Evolutionary conservation across 2,888 invertebrate genomes (phyloP), one percentile per base, ranked within the genome.

Genomic region (Nomada goodeniana): DNA sequence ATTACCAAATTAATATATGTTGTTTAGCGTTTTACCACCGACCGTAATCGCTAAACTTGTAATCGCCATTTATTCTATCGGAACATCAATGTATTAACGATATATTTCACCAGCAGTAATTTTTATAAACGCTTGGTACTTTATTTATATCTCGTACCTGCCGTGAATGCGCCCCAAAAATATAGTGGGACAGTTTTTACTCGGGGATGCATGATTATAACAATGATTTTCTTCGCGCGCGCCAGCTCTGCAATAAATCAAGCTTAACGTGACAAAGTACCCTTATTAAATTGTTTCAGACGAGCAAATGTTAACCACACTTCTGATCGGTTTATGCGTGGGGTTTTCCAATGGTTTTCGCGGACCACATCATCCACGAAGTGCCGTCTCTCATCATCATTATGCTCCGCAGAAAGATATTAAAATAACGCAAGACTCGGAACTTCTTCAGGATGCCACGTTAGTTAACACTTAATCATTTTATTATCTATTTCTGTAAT

Each of bases 361-460:
- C 80, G 96, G 96, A 18, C 96, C 96, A 0, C 96, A 96, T 92
- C 96, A 96, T 93, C 96, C 96, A 0, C 84, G 95, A 95, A 87
- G 95, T 91, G 82, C 90, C 89, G 85, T 92, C 92, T 94, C 93
- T 0, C 94, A 94, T 85, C 95, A 95, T 86, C 94, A 97, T 92
- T 96, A 96, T 91, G 94, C 94, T 85, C 96, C 96, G 0, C 91
- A 92, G 42, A 90, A 91, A n/a, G 91, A 94, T 23, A 94, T 95
- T 10, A 96, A 96, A 80, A 93, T 97, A 61, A 97, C 96, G 0
- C 95, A 96, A 69, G 97, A 98, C 90, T 94, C 95, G 13, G 94
- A 97, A 89, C 94, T 98, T 26, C 94, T 97, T 72, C 97, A 97
- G 85, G 97, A 98, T 92, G 95, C 95, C 57, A 96, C 96, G 98